phyloP scores from a whole-genome alignment of 2,797 vertebrate species.

The Threskiornis aethiopicus region DNA sequence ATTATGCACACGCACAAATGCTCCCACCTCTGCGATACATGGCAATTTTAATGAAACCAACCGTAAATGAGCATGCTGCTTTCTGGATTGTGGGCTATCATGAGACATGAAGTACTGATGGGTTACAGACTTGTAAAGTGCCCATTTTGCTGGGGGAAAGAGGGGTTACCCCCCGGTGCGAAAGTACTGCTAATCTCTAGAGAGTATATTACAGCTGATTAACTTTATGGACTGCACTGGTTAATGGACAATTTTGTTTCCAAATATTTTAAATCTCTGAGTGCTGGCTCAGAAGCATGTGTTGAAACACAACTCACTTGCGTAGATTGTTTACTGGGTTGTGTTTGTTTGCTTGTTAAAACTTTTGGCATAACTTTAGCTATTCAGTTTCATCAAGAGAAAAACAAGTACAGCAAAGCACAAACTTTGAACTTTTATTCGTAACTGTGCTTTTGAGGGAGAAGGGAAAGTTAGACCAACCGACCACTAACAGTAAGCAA shows the following conservation, averaged over 20 bases:
- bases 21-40: not conserved
- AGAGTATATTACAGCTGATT: not conserved
- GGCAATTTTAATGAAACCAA: not conserved
- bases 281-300: not conserved
- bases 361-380: not conserved
- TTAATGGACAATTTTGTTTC: not conserved
- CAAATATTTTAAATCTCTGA: not conserved
- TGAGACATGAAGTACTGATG: not conserved
- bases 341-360: not conserved
- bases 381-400: not conserved
- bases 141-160: not conserved
- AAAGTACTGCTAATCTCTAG: not conserved
- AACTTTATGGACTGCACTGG: not conserved
- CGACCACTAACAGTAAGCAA: not conserved
- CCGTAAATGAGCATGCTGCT: not conserved
- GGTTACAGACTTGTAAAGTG: not conserved
- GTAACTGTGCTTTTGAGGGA: not conserved
- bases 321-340: not conserved
- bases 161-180: not conserved
- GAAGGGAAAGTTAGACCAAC: not conserved
- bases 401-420: not conserved
- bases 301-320: not conserved
- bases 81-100: not conserved
- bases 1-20: accelerated
- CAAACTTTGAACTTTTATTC: not conserved